Evolutionary conservation across 2,113 vertebrate species (phyloP).

Genomic region (Anolis sagrei): DNA sequence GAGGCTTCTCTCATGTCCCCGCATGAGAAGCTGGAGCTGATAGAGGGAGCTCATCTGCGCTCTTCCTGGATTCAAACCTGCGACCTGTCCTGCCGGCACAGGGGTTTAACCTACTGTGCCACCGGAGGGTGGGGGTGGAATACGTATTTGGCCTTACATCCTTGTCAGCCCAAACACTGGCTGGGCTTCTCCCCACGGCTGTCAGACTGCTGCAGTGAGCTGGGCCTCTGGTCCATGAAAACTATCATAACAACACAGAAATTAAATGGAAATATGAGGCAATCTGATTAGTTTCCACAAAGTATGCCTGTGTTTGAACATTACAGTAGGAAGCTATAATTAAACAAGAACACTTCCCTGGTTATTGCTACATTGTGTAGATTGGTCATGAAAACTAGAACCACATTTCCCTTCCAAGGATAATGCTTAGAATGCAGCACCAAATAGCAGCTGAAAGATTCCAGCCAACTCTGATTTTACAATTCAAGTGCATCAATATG

Average conservation of each 20-base stretch:
- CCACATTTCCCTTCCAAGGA: conserved; percentile 21
- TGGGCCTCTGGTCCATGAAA: background rate
- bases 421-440: conserved; percentile 61
- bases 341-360: conserved; percentile 4
- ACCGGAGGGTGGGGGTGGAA: background rate
- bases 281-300: conserved; percentile 27
- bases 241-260: background rate
- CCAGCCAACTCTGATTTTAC: conserved; percentile 31
- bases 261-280: conserved; percentile 35
- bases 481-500: conserved; percentile 10
- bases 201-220: background rate
- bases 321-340: conserved; percentile 33
- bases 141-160: background rate
- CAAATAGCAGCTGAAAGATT: conserved; percentile 47
- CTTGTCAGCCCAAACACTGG: background rate
- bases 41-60: too few relatives aligned
- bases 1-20: too few relatives aligned
- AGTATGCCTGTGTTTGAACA: conserved; percentile 12
- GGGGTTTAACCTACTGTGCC: too few relatives aligned
- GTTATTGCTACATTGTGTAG: conserved; percentile 47
- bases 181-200: background rate
- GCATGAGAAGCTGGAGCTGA: too few relatives aligned
- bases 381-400: conserved; percentile 21
- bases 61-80: too few relatives aligned
- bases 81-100: too few relatives aligned